A percentile compares a stretch with the other conserved stretches of the same genome.
Evolutionary conservation across 2,113 vertebrate genomes (phyloP).

Genomic region (Malurus melanocephalus): DNA sequence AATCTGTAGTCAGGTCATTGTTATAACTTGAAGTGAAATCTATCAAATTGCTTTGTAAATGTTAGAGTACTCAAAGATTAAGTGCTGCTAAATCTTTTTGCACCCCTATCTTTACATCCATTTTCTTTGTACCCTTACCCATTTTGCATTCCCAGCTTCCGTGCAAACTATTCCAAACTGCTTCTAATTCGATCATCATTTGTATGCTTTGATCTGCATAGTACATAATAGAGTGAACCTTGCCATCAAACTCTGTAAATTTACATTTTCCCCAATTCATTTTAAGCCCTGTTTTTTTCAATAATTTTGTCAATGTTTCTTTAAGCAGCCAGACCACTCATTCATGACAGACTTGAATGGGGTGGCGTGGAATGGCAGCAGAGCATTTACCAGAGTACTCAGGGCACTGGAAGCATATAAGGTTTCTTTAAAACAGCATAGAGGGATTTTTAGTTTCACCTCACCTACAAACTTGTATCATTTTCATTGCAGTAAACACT

Average conservation of each 20-base stretch:
- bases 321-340: not conserved
- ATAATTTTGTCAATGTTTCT: not conserved
- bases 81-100: not conserved
- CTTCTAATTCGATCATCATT: not conserved
- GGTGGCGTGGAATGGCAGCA: not conserved
- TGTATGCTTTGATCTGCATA: not conserved
- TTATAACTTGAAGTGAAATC: not conserved
- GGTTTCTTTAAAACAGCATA: not conserved
- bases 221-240: not conserved
- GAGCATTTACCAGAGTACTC: fast-evolving
- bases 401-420: not conserved
- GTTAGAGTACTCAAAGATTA: not conserved
- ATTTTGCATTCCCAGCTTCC: not conserved
- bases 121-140: not conserved
- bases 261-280: not conserved
- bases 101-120: not conserved
- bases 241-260: not conserved
- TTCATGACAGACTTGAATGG: not conserved
- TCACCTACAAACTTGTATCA: not conserved
- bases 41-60: not conserved
- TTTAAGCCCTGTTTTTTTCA: not conserved
- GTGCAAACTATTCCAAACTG: not conserved
- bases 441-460: not conserved
- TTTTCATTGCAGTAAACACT: not conserved
- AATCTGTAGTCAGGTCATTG: not conserved